Base-by-base conservation (phyloP, 2,797 vertebrate genomes). In the Strix occidentalis region DNA sequence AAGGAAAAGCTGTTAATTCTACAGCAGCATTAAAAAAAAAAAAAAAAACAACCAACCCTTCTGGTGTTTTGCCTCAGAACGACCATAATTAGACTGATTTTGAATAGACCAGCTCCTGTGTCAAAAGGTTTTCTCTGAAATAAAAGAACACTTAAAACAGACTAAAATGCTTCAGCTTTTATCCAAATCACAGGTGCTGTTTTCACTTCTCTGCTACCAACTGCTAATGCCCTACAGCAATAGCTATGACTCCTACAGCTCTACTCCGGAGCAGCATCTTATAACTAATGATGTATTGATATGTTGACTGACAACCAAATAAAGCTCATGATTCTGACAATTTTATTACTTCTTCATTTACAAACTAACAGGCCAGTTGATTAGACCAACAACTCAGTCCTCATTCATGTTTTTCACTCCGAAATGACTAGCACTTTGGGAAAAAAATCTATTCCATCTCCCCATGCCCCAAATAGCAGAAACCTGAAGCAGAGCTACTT, bases 381-480 rank as follows among this genome's bases (percentile, higher is more conserved):
- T 39, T 8, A 28, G 12, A 37, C 11, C 58, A 81, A 35, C 33
- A 53, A 28, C 63, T 79, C 39, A 8, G 37, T 11, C 18, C 39
- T 69, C 4, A 1, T 24, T 63, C 0, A 1, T 2, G 15, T 19
- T 72, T 29, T 31, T 35, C 28, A 11, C 26, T 33, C 53, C 3
- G 11, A 43, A 82, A 3, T 13, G 1, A 65, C 8, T 11, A 25
- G 16, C 3, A 5, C 51, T 57, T n/a, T 26, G 25, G 29, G 37
- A 60, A 31, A 46, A 51, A n/a, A 5, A 4, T 7, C 29, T 50
- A 9, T 1, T 51, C 6, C 1, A 24, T 6, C 28, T 48, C 29
- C 39, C 12, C 2, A 11, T 37, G 28, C 43, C 33, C 46, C 53
- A 43, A 29, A 46, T 5, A 19, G 54, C 54, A 76, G 28, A 35